phyloP scores from a whole-genome alignment of 1,140 invertebrate species.

The Asobara japonica region DNA sequence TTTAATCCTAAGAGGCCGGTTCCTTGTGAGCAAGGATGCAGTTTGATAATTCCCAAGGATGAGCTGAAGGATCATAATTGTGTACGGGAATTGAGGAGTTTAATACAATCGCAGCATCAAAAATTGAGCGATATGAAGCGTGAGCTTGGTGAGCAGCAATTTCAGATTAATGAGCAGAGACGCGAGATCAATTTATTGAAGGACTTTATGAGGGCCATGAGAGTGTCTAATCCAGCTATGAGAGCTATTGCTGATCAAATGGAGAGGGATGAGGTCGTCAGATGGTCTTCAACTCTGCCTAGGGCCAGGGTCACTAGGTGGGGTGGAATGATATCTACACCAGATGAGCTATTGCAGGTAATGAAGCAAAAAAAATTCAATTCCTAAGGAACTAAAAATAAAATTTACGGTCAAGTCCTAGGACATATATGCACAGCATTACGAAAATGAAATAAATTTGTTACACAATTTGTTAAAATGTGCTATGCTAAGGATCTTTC shows the following conservation, averaged over 20 bases:
- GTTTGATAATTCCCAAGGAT: conserved; percentile 93
- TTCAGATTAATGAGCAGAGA: conserved; percentile 89
- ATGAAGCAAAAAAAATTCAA: not conserved
- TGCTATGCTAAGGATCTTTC: not conserved
- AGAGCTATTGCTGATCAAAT: conserved; percentile 89
- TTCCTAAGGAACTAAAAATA: not conserved
- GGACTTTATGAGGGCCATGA: conserved; percentile 92
- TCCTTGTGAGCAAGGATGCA: conserved; percentile 92
- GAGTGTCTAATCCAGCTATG: conserved; percentile 89
- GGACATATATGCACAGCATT: too few species aligned
- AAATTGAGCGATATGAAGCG: conserved; percentile 87
- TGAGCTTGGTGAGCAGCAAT: conserved; percentile 85
- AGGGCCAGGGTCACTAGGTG: conserved; percentile 91
- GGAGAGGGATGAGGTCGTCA: conserved; percentile 91
- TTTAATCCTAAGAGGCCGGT: conserved; percentile 94
- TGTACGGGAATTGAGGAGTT: conserved; percentile 82
- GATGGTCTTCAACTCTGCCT: conserved; percentile 88
- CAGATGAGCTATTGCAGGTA: conserved; percentile 92
- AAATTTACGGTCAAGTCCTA: too few species aligned
- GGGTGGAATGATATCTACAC: conserved; percentile 98
- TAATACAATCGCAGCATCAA: conserved; percentile 87
- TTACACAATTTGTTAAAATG: too few species aligned
- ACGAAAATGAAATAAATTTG: too few species aligned
- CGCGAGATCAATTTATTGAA: conserved; percentile 87
- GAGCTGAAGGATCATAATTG: conserved; percentile 95